These are phyloP conservation scores for Ennomos fuscantarius DNA, from an alignment of 2,888 invertebrate species.

Conservation along the genomic window DNA sequence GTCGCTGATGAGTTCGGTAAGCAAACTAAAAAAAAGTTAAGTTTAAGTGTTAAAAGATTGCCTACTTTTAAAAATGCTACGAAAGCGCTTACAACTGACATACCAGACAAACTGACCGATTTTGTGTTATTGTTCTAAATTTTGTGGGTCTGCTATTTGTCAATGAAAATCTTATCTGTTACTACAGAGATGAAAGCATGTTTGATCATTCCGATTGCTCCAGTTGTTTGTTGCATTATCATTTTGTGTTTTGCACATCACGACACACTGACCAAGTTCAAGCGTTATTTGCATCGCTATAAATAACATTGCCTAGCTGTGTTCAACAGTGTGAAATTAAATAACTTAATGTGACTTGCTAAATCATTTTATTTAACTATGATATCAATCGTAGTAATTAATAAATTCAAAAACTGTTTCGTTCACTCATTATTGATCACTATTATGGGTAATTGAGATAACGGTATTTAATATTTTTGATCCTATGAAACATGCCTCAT, in stretches of 20 bases:
- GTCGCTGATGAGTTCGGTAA: slow-evolving; percentile 90
- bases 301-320: slow-evolving; percentile 3
- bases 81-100: too few relatives aligned
- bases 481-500: too few relatives aligned
- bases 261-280: slow-evolving; percentile 17
- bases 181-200: slow-evolving; percentile 2
- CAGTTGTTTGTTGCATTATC: slow-evolving; percentile 11
- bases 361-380: not conserved
- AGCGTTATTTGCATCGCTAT: slow-evolving; percentile 1
- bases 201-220: slow-evolving; percentile 7
- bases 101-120: too few relatives aligned
- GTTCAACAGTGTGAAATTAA: slow-evolving; percentile 24
- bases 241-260: slow-evolving; percentile 13
- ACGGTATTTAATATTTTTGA: too few relatives aligned
- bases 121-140: too few relatives aligned
- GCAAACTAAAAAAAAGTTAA: slow-evolving; percentile 4
- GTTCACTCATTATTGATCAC: too few relatives aligned
- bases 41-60: too few relatives aligned
- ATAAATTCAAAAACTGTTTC: too few relatives aligned
- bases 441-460: too few relatives aligned
- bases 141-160: not conserved
- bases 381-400: too few relatives aligned
- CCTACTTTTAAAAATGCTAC: too few relatives aligned
- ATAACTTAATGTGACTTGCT: not conserved
- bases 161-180: not conserved